Base-by-base conservation (phyloP, 2,113 vertebrate genomes). In the Engystomops pustulosus region DNA sequence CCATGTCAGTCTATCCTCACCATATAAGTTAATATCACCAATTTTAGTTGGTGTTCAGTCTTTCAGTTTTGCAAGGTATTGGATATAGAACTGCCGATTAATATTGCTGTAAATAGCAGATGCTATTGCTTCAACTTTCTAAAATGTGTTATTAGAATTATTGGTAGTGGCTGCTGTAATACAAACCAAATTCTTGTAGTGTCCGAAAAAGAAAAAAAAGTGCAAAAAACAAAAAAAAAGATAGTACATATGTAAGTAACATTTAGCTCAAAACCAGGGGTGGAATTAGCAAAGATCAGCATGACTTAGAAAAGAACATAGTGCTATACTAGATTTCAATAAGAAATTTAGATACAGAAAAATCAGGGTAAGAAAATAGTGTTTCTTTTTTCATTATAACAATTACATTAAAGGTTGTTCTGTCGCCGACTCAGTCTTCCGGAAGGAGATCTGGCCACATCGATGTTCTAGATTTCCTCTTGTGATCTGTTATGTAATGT, bases 301-400 rank as follows among this genome's bases (percentile, higher is more conserved):
- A 90, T 94, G 89, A 91, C 89, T 93, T 90, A 95, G 93, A 95
- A 95, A 95, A 95, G 94, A 96, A 95, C 90, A 93, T 91, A 95
- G 93, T 92, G 93, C 94, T 96, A 97, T 92, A 94, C 93, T 96
- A 96, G 88, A 87, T 94, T 92, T 96, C 91, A 94, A 93, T 95
- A 95, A 93, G 94, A 96, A 97, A 93, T 95, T 93, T 95, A 95
- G 92, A 91, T 94, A 95, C 93, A 95, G 95, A 95, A 97, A 95
- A 95, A 94, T 92, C 94, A 95, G 92, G 93, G 94, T 95, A 95
- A 94, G 94, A 96, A 98, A 98, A 98, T 98, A 98, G 95, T 95
- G 94, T 95, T 95, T 89, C 94, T 93, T 88, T 91, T 95, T 91
- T 91, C 92, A 91, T 94, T 94, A 90, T 91, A 90, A 94, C 89